A percentile compares a stretch with the other conserved stretches of the same genome.
Evolutionary conservation across 1,140 invertebrate species (phyloP).

Genomic region (Manduca sexta): DNA sequence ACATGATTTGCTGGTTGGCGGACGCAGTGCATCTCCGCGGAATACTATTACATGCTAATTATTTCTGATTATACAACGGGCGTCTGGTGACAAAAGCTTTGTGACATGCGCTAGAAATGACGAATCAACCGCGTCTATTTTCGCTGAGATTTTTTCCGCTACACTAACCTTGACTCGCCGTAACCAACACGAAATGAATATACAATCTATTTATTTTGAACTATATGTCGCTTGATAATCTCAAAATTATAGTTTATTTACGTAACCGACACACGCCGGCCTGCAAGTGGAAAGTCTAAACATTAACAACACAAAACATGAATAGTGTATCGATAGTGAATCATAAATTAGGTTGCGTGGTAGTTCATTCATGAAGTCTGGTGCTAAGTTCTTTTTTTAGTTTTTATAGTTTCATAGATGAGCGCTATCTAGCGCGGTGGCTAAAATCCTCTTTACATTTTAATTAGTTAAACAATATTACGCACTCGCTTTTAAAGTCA

Average conservation of each 20-base stretch:
- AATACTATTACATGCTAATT: slow-evolving; percentile 3
- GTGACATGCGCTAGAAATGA: slow-evolving; percentile 9
- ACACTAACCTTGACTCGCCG: slow-evolving; percentile 32
- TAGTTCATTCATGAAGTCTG: too few species aligned
- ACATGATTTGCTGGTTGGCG: background rate
- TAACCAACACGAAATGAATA: slow-evolving; percentile 26
- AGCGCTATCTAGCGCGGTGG: too few species aligned
- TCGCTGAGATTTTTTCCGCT: slow-evolving; percentile 21
- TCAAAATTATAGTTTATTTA: too few species aligned
- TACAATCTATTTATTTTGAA: slow-evolving; percentile 25
- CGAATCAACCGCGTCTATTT: slow-evolving; percentile 28
- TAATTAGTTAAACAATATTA: too few species aligned
- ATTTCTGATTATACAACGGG: slow-evolving; percentile 4
- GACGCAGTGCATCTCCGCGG: background rate
- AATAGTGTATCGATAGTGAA: background rate
- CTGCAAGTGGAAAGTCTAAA: background rate
- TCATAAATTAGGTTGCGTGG: too few species aligned
- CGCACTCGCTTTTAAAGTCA: too few species aligned
- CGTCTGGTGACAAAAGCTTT: slow-evolving; percentile 12
- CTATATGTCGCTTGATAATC: too few species aligned
- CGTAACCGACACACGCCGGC: background rate
- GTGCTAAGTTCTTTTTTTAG: too few species aligned
- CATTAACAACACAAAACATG: background rate
- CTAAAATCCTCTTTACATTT: too few species aligned
- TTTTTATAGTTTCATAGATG: too few species aligned